A percentile compares a stretch with the other conserved stretches of the same genome.
Conservation (phyloP, 2,888 invertebrate genomes). For the Calameuta idolon region DNA sequence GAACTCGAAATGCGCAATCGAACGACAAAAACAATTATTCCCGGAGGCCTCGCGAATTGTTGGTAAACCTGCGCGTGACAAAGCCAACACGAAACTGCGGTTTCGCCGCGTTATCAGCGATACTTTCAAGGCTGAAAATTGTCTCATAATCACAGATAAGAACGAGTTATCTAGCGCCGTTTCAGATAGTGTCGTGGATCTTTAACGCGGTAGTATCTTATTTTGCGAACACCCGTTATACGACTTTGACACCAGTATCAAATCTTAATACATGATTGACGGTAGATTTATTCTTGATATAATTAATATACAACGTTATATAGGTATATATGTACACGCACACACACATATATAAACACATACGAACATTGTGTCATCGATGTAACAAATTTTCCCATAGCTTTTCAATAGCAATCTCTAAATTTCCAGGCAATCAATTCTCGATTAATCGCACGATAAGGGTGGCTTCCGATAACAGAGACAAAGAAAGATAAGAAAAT, state of each 20-base stretch:
- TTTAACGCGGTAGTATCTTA: not conserved
- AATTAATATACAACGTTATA: not conserved
- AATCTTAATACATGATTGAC: not conserved
- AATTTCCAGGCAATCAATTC: not conserved
- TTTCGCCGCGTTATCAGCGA: not conserved
- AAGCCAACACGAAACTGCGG: not conserved
- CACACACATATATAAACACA: no score
- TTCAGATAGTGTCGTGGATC: not conserved
- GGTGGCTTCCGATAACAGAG: not conserved
- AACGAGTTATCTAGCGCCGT: not conserved
- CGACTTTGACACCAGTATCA: not conserved
- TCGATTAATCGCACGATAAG: not conserved
- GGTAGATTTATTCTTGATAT: not conserved
- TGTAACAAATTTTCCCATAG: not conserved
- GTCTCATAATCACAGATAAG: constrained; percentile 12
- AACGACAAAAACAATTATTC: not conserved
- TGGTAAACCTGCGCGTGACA: not conserved
- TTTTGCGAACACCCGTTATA: not conserved
- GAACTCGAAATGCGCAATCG: not conserved
- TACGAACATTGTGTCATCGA: not conserved
- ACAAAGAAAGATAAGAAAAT: no score
- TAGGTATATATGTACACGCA: no score
- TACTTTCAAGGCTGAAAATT: constrained; percentile 11
- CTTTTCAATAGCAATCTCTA: not conserved
- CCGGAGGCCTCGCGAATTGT: not conserved